Conservation (phyloP, 2,888 invertebrate genomes). For the Cephalotes varians region DNA sequence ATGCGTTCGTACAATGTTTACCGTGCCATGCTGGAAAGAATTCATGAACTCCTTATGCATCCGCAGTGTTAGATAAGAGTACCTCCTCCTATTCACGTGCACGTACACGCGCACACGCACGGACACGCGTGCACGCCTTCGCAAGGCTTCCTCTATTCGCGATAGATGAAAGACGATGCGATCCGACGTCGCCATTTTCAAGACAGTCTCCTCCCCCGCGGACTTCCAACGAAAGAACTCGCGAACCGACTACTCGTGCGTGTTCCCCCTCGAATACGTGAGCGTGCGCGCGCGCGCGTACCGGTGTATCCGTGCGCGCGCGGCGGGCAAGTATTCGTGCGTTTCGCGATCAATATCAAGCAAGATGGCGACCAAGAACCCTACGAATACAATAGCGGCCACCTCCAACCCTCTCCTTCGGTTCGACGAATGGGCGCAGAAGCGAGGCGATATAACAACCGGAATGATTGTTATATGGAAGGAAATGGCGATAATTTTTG, state of each 20-base stretch:
- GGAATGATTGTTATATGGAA: slow-evolving; percentile 26
- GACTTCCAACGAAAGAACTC: slow-evolving; percentile 66
- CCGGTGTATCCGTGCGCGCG: slow-evolving; percentile 31
- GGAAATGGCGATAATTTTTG: not conserved
- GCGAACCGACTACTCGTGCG: slow-evolving; percentile 53
- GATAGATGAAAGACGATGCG: slow-evolving; percentile 78
- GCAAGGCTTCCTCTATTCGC: slow-evolving; percentile 31
- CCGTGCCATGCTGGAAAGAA: not conserved
- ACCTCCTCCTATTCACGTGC: slow-evolving; percentile 11
- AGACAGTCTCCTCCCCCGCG: slow-evolving; percentile 82
- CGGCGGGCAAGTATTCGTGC: slow-evolving; percentile 81
- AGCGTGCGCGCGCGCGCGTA: not conserved
- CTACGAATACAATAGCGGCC: slow-evolving; percentile 84
- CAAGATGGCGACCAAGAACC: slow-evolving; percentile 85
- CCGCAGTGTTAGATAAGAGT: not conserved
- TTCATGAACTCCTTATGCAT: not conserved
- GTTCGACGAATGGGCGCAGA: slow-evolving; percentile 35
- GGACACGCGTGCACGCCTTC: not conserved
- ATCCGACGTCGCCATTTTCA: slow-evolving; percentile 83
- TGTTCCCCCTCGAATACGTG: slow-evolving; percentile 58
- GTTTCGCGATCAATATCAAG: slow-evolving; percentile 85
- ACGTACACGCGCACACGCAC: not conserved
- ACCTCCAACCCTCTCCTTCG: slow-evolving; percentile 76
- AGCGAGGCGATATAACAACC: slow-evolving; percentile 26
- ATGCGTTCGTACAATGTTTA: not conserved